A percentile compares a stretch with the other conserved stretches of the same genome.
Conservation (phyloP, 2,888 invertebrate species). For the Seira musarum region DNA sequence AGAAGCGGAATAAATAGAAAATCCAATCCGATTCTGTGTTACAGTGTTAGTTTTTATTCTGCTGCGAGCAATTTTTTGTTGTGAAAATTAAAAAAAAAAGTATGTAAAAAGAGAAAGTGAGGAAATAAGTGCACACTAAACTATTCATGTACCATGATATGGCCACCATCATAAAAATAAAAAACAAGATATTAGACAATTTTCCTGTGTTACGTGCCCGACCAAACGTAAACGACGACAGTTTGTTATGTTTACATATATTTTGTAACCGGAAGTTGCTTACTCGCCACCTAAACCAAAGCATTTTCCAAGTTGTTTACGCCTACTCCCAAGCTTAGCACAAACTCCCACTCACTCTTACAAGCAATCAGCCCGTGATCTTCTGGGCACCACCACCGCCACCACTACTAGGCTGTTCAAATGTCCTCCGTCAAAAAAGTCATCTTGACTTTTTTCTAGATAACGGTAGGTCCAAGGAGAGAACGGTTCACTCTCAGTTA, state of each 20-base stretch:
- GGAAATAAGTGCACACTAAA: not conserved
- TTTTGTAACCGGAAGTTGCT: slow-evolving; percentile 2
- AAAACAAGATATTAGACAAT: not conserved
- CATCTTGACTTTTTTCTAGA: not conserved
- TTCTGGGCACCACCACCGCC: too few species aligned
- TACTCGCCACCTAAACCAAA: not conserved
- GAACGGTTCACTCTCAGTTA: too few species aligned
- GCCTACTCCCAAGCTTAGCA: not conserved
- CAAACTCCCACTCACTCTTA: not conserved
- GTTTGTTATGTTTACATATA: not conserved
- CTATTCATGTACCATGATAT: slow-evolving; percentile 7
- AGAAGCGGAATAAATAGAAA: not conserved
- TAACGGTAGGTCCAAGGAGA: too few species aligned
- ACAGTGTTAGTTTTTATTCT: not conserved
- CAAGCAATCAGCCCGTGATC: not conserved
- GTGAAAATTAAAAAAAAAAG: too few species aligned
- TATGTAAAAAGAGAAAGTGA: not conserved
- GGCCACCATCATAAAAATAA: not conserved
- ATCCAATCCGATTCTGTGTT: not conserved
- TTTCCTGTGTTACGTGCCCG: not conserved
- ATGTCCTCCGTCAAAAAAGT: not conserved
- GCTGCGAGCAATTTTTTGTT: too few species aligned
- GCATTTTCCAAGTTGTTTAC: not conserved
- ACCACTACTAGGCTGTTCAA: not conserved
- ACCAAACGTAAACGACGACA: not conserved